These are phyloP conservation scores for Pyrrhia umbra DNA, from an alignment of 2,888 invertebrate species.

Conservation along the genomic window DNA sequence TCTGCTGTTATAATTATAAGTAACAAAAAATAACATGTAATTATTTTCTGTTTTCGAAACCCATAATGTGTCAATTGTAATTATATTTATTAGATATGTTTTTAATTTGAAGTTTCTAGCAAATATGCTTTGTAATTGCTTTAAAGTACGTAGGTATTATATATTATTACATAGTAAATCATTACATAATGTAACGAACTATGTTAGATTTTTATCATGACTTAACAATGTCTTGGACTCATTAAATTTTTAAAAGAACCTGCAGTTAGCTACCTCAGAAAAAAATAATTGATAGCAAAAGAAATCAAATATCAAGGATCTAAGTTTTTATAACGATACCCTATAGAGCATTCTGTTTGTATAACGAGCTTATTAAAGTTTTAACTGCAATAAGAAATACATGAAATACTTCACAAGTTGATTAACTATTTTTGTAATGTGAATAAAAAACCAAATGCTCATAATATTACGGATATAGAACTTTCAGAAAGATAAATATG, in stretches of 20 bases:
- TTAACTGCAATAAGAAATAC: no score
- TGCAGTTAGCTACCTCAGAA: neutral
- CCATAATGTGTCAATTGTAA: no score
- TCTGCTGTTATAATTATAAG: no score
- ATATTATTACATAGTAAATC: neutral
- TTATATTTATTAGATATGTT: neutral
- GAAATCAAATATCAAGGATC: neutral
- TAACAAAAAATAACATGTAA: no score
- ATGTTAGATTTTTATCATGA: neutral
- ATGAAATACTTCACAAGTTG: no score
- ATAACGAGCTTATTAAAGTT: neutral
- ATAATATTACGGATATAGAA: no score
- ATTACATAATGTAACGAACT: neutral
- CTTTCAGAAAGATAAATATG: neutral
- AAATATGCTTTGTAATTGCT: neutral
- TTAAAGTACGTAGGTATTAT: neutral
- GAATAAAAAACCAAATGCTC: no score
- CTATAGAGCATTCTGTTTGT: neutral
- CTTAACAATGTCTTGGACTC: neutral
- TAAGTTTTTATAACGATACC: neutral
- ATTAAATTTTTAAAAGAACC: neutral
- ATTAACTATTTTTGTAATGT: no score
- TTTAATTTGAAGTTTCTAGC: neutral
- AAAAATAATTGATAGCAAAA: neutral
- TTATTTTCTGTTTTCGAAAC: no score